Conservation (phyloP, 1,140 invertebrate species). For the Hydropsyche tenuis region DNA sequence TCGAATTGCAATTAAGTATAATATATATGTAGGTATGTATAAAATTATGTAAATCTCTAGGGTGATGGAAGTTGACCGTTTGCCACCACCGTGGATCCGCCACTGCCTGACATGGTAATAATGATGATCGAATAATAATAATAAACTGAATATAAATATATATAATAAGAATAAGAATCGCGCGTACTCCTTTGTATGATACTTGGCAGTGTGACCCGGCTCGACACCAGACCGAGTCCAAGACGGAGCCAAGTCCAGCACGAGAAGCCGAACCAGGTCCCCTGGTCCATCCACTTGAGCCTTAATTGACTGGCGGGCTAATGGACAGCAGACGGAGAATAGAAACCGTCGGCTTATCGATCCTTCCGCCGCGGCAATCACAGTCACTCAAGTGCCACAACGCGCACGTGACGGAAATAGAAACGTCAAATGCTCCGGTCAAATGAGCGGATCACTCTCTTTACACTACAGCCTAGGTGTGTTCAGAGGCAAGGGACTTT, state of each 20-base stretch:
- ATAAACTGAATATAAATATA: neutral
- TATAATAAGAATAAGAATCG: too few relatives aligned
- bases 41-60: too few relatives aligned
- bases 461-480: too few relatives aligned
- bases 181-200: too few relatives aligned
- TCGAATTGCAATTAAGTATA: too few relatives aligned
- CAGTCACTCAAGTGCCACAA: slow-evolving; percentile 23
- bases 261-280: too few relatives aligned
- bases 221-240: too few relatives aligned
- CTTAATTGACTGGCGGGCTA: slow-evolving; percentile 37
- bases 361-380: slow-evolving; percentile 28
- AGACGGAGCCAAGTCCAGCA: too few relatives aligned
- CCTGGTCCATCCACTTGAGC: slow-evolving; percentile 29
- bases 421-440: slow-evolving; percentile 17
- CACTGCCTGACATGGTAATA: neutral
- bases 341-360: slow-evolving; percentile 35
- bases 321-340: slow-evolving; percentile 30
- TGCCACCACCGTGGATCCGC: neutral
- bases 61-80: neutral
- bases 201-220: too few relatives aligned
- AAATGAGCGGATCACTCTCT: too few relatives aligned
- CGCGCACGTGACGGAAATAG: slow-evolving; percentile 29
- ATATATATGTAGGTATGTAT: too few relatives aligned
- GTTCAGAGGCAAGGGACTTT: too few relatives aligned
- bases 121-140: neutral